Evolutionary conservation across 2,888 invertebrate genomes (phyloP).

Genomic region (Spilosoma lubricipeda): DNA sequence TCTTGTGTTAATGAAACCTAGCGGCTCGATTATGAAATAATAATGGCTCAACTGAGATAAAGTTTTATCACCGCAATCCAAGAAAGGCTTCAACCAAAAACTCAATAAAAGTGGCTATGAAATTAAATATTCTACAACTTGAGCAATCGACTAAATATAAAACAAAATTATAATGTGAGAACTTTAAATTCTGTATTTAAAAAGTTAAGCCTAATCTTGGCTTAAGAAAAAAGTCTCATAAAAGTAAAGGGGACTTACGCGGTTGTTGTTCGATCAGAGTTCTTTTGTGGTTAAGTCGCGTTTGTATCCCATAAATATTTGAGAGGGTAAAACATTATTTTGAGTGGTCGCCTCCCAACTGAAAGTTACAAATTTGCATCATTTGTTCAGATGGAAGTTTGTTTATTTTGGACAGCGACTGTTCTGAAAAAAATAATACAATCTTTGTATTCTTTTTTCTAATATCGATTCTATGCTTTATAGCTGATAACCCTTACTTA

Average conservation of each 20-base stretch:
- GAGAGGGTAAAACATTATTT: constrained; percentile 20
- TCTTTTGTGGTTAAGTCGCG: constrained; percentile 23
- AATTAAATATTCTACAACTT: constrained; percentile 32
- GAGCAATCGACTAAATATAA: constrained; percentile 26
- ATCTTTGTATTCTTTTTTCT: background rate
- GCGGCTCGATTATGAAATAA: background rate
- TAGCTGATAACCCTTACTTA: background rate
- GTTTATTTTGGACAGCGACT: constrained; percentile 20
- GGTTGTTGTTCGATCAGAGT: constrained; percentile 30
- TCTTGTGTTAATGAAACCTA: background rate
- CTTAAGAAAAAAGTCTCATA: constrained; percentile 40
- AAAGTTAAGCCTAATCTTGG: constrained; percentile 43
- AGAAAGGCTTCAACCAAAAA: constrained; percentile 1
- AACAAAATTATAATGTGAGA: constrained; percentile 41
- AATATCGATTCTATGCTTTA: background rate
- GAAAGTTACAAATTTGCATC: constrained; percentile 29
- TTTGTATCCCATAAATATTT: constrained; percentile 38
- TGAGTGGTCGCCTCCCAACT: constrained; percentile 19
- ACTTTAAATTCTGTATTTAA: constrained; percentile 42
- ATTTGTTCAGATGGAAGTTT: constrained; percentile 27
- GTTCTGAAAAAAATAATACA: background rate
- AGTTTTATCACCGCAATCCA: background rate
- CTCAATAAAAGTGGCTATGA: constrained; percentile 30
- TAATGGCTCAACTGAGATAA: background rate
- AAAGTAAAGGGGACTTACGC: constrained; percentile 35